These are phyloP conservation scores for Eilema caniola DNA, from an alignment of 2,888 invertebrate species.

Conservation along the genomic window DNA sequence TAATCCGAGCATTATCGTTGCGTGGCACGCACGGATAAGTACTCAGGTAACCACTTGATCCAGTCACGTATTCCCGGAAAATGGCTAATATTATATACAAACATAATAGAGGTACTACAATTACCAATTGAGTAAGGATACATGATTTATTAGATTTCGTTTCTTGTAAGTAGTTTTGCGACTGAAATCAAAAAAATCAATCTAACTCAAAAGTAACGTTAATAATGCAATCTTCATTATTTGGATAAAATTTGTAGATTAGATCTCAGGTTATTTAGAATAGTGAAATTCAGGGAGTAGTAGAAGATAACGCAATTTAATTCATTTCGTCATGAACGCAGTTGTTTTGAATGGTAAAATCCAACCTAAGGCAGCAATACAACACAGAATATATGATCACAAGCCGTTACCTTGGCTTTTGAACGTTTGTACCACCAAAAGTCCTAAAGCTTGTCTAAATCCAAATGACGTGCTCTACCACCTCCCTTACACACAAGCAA, in stretches of 20 bases:
- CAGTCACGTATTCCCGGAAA: slow-evolving; percentile 20
- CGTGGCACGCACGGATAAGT: slow-evolving; percentile 8
- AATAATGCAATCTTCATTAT: no score
- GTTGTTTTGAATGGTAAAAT: not conserved
- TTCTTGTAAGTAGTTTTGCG: not conserved
- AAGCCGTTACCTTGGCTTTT: not conserved
- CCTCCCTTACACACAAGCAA: no score
- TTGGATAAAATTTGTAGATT: no score
- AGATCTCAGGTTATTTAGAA: not conserved
- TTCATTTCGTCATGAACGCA: not conserved
- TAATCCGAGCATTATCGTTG: slow-evolving; percentile 14
- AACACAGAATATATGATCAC: not conserved
- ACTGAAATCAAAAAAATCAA: not conserved
- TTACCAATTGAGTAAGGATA: not conserved
- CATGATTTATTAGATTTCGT: not conserved
- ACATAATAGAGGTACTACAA: not conserved
- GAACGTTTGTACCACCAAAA: not conserved
- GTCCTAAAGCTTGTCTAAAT: not conserved
- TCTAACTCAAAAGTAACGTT: not conserved
- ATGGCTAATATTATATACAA: slow-evolving; percentile 29
- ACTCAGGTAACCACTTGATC: slow-evolving; percentile 2
- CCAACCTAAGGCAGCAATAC: not conserved
- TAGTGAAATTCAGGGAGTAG: not conserved
- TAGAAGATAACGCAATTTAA: not conserved
- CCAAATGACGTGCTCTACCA: no score